Base-by-base conservation (phyloP, 2,888 invertebrate species). In the Nematopogon swammerdamellus region DNA sequence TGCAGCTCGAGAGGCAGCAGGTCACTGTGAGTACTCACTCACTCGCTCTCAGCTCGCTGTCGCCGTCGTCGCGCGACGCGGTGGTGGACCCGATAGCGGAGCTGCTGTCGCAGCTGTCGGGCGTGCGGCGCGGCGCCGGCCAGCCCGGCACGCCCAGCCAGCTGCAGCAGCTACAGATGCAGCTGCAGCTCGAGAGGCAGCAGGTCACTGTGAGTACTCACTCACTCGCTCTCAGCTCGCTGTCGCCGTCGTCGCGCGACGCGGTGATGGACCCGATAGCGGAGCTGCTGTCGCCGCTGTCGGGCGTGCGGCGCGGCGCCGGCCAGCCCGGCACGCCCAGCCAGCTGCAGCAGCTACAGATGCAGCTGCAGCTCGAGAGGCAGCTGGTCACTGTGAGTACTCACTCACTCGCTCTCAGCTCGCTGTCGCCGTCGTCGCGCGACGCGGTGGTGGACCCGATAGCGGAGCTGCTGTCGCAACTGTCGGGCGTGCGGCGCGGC, bases 1-100 rank as follows among this genome's bases (percentile, higher is more conserved):
- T 94, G 65, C 95, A 95, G 72, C 82, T 93, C 55, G 93, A 94
- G 72, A 82, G 93, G 61, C 91, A 95, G 74, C 91, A 95, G 83
- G 93, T 91, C 60, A 86, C 82, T 63, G 84, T 84, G 57, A 61
- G 68, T 63, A 43, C 42, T 10, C n/a, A n/a, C n/a, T n/a, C n/a
- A n/a, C n/a, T n/a, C n/a, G n/a, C n/a, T n/a, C 83, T 94, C 62
- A 89, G 93, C 62, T 89, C 92, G 58, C 77, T 92, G 63, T 92
- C 92, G 61, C 94, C 95, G 58, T 93, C 89, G 63, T 91, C 91
- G 63, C 87, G 96, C 60, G 96, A 96, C 71, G 88, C 92, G 55
- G 96, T 96, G 56, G 96, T 96, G 56, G 97, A 97, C 82, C 96
- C 97, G 53, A 97, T 97, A 64, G 94, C 96, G 55, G 97, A 97